Evolutionary conservation across 2,113 vertebrate species (phyloP).

Genomic region (Paralichthys olivaceus): DNA sequence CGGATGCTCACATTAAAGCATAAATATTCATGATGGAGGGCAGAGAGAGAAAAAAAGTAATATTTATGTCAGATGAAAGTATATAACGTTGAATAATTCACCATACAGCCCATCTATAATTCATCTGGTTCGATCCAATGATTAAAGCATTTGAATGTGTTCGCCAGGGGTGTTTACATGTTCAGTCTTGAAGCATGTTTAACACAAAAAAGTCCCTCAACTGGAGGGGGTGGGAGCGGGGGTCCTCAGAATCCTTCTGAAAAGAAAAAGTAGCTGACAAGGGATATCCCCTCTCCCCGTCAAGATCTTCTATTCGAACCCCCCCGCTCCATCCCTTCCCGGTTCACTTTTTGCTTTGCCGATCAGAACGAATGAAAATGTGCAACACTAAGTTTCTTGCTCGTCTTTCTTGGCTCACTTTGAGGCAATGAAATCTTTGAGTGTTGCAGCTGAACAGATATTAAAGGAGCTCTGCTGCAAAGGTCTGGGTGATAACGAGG

Average conservation of each 20-base stretch:
- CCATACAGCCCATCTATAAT: slow-evolving; percentile 78
- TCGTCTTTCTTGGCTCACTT: slow-evolving; percentile 57
- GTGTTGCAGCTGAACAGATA: slow-evolving; percentile 55
- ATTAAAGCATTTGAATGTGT: slow-evolving; percentile 82
- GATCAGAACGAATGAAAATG: slow-evolving; percentile 65
- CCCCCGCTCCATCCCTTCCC: neutral
- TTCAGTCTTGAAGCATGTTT: slow-evolving; percentile 76
- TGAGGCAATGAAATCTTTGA: slow-evolving; percentile 58
- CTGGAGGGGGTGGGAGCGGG: slow-evolving; percentile 23
- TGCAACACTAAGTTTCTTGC: slow-evolving; percentile 44
- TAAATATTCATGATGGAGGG: slow-evolving; percentile 81
- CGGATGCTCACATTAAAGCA: slow-evolving; percentile 80
- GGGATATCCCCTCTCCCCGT: slow-evolving; percentile 49
- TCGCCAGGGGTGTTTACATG: slow-evolving; percentile 79
- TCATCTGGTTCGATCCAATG: slow-evolving; percentile 82
- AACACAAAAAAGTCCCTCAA: slow-evolving; percentile 76
- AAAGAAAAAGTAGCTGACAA: slow-evolving; percentile 77
- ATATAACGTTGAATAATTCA: slow-evolving; percentile 83
- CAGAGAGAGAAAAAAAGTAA: slow-evolving; percentile 70
- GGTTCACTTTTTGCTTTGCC: slow-evolving; percentile 40
- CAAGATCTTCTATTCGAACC: slow-evolving; percentile 52
- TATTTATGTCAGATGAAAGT: slow-evolving; percentile 85
- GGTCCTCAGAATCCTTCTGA: slow-evolving; percentile 67
- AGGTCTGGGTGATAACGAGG: slow-evolving; percentile 54
- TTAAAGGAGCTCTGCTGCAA: slow-evolving; percentile 55